Evolutionary conservation across 2,888 invertebrate species (phyloP).

Genomic region (Lissocephala sabroskyi): DNA sequence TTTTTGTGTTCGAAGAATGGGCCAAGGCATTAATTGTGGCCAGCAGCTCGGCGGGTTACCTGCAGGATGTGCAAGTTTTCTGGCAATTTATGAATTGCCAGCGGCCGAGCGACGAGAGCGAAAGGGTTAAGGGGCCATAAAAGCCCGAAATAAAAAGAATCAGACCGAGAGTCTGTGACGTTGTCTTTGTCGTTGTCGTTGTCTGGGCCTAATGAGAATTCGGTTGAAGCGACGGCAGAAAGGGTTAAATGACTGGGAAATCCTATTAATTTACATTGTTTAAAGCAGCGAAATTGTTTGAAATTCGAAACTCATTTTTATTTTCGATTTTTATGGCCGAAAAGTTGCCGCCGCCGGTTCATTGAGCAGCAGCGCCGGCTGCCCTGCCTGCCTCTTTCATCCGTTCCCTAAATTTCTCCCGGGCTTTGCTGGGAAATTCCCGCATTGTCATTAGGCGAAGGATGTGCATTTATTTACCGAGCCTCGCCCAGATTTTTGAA

Average conservation of each 20-base stretch:
- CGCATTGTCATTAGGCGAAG: conserved; percentile 53
- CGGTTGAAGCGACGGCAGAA: conserved; percentile 26
- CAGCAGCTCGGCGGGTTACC: not conserved
- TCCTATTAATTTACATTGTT: conserved; percentile 30
- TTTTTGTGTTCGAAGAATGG: conserved; percentile 59
- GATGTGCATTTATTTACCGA: conserved; percentile 26
- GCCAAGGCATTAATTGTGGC: not conserved
- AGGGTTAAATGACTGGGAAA: conserved; percentile 53
- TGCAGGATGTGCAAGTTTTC: conserved; percentile 37
- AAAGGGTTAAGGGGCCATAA: conserved; percentile 42
- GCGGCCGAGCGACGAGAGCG: conserved; percentile 3
- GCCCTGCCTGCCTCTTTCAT: no score
- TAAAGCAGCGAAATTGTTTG: no score
- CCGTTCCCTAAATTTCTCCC: conserved; percentile 53
- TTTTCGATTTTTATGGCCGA: conserved; percentile 29
- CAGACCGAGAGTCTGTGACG: conserved; percentile 11
- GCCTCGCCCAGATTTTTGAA: no score
- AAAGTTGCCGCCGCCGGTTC: conserved; percentile 50
- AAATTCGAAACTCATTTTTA: no score
- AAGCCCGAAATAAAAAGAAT: conserved; percentile 13
- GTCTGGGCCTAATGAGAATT: conserved; percentile 61
- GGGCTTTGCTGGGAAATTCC: conserved; percentile 61
- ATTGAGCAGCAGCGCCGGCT: conserved; percentile 48
- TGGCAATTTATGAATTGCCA: conserved; percentile 44
- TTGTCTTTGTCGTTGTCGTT: conserved; percentile 39